A percentile compares a stretch with the other conserved stretches of the same genome.
Evolutionary conservation across 2,113 vertebrate genomes (phyloP).

Genomic region (Brachyhypopomus gauderio): DNA sequence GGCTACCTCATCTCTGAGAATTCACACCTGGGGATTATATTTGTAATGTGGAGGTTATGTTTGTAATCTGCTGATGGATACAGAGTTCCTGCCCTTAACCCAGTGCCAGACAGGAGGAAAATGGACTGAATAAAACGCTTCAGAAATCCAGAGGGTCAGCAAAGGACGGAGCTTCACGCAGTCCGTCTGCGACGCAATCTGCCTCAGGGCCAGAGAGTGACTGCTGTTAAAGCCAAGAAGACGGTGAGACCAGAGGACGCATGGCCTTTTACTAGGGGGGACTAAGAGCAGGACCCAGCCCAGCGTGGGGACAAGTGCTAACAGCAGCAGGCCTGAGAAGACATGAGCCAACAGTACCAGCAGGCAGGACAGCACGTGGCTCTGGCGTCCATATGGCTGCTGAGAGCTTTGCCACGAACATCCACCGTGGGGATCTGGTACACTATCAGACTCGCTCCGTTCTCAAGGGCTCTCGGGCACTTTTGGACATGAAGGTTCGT

Average conservation of each 20-base stretch:
- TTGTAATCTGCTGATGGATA: constrained; percentile 5
- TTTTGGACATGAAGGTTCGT: neutral
- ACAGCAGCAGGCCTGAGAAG: too few relatives aligned
- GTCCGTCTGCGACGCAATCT: neutral
- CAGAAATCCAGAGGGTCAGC: neutral
- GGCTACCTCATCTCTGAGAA: neutral
- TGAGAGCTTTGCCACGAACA: neutral
- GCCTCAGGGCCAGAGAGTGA: neutral
- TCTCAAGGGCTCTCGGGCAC: too few relatives aligned
- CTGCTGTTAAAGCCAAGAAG: neutral
- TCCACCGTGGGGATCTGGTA: neutral
- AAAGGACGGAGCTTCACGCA: neutral
- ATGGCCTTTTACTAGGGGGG: neutral
- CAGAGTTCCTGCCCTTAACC: neutral
- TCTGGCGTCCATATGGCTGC: too few relatives aligned
- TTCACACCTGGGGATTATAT: too few relatives aligned
- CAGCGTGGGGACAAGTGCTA: too few relatives aligned
- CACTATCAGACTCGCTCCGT: neutral
- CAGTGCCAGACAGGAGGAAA: constrained; percentile 8
- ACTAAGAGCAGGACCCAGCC: neutral
- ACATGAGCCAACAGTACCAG: too few relatives aligned
- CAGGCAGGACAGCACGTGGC: too few relatives aligned
- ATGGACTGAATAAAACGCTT: neutral
- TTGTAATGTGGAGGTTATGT: neutral
- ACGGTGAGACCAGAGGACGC: neutral